Evolutionary conservation across 2,113 vertebrate genomes (phyloP), one percentile per base, ranked within the genome.

Genomic region (Scalopus aquaticus): DNA sequence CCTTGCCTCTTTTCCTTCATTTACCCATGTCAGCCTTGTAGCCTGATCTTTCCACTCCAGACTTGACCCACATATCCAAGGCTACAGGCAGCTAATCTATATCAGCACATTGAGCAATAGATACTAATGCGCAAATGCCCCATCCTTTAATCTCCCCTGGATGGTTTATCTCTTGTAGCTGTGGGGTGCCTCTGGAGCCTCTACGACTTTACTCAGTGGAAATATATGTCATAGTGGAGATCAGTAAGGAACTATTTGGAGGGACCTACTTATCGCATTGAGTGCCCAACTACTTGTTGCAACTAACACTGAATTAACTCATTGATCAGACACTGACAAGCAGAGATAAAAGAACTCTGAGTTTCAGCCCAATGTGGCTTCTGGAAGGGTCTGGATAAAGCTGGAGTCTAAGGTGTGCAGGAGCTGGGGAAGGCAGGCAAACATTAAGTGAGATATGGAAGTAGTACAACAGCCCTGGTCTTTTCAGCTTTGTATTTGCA

Each of bases 401-500:
- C 76, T 51, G 15, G 26, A 9, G 13, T 70, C 7, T 16, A 32
- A 46, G 13, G 32, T 13, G 3, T 49, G 65, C 22, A 11, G 73
- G 51, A 62, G 60, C 10, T 80, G 42, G 20, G 39, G 65, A 72
- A 54, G 56, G 10, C 6, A 51, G 19, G 42, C 13, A 93, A 77
- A 70, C 62, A 69, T 81, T 7, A 11, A 17, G 15, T 5, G 1
- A 54, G 28, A 37, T n/a, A 26, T 65, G 39, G 46, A 84, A 39
- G 10, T 72, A 62, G 58, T 30, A 67, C 24, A 49, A 65, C 0
- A 87, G 20, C 54, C 16, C n/a, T 69, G 67, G 51, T 42, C 13
- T 95, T 90, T 72, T 81, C 86, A 92, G 54, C 39, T 91, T 89
- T 37, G 24, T 83, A 91, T 93, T 84, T 62, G 42, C 54, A 76